Evolutionary conservation across 1,140 invertebrate genomes (phyloP).

Genomic region (Tribolium castaneum): DNA sequence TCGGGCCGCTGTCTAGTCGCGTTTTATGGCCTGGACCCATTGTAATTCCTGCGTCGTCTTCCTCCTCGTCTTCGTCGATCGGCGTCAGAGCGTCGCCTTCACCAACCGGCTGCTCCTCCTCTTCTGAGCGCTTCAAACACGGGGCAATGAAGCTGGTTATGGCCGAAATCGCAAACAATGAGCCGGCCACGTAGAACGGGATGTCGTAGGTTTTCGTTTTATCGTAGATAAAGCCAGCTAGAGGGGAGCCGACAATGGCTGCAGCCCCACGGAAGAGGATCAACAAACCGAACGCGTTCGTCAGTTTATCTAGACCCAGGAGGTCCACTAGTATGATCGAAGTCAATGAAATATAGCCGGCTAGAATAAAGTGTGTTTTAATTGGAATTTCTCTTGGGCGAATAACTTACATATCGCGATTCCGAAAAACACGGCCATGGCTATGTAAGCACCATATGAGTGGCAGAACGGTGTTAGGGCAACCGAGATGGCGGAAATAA

Average conservation of each 20-base stretch:
- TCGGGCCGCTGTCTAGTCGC: conserved; percentile 38
- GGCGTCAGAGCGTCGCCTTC: conserved; percentile 78
- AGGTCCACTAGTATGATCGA: conserved; percentile 98
- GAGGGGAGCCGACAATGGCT: conserved; percentile 85
- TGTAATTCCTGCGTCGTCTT: conserved; percentile 78
- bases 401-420: conserved; percentile 89
- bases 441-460: conserved; percentile 80
- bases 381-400: not conserved
- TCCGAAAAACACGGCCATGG: conserved; percentile 92
- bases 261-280: conserved; percentile 95
- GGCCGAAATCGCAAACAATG: conserved; percentile 87
- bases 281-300: conserved; percentile 95
- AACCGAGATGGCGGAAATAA: conserved; percentile 89
- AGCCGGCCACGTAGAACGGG: conserved; percentile 93
- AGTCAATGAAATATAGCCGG: conserved; percentile 96
- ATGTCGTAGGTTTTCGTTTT: conserved; percentile 85
- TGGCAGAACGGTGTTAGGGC: conserved; percentile 85
- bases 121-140: conserved; percentile 71
- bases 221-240: conserved; percentile 90
- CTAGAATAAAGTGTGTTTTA: conserved; percentile 66
- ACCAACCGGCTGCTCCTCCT: conserved; percentile 68
- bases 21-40: conserved; percentile 64
- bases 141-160: conserved; percentile 88
- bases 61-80: conserved; percentile 84
- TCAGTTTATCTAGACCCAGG: conserved; percentile 93